Base-by-base conservation (phyloP, 2,888 invertebrate genomes). In the Lasius platythorax region DNA sequence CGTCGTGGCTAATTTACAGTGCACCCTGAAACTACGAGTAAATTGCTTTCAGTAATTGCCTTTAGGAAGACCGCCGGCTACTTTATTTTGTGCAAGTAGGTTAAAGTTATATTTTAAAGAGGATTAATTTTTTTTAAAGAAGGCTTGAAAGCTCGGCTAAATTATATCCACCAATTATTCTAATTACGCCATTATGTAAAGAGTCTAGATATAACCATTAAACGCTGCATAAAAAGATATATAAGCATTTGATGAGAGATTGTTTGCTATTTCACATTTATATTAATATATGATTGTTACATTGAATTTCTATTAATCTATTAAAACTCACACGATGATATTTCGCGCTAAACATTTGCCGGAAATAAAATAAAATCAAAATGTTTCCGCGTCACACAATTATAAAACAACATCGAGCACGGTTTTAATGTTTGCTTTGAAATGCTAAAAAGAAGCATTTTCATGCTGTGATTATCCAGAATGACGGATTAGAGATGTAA, bases 1-100 rank as follows among this genome's bases (percentile, higher is more conserved):
- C 33, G 79, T 61, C 46, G 61, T 61, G 73, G 73, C 73, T 81
- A 81, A 81, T 81, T 81, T 73, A 81, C 61, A 79, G 46, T 61
- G 37, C 61, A 23, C 18, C 40, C 23, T 61, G 61, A 79, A 79
- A 79, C 46, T 79, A 79, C 61, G 46, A 79, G 61, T 61, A 79
- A 79, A 79, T 79, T 79, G 61, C 61, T 79, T 28, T 18, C 23
- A 72, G 72, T 79, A 79, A 79, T 79, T 79, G 61, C 58, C 61
- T 72, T 79, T 61, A 70, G 61, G 63, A 50, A 72, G 61, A 72
- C 58, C 72, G 28, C 33, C 72, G 61, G 46, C 12, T 61, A 79
- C 61, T 79, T 79, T 72, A 72, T 72, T 61, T 73, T 12, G 37
- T 23, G 46, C 72, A 63, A 72, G 33, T 73, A 63, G 78, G 43